phyloP scores from a whole-genome alignment of 2,888 invertebrate species.

The Caenorhabditis plicata region DNA sequence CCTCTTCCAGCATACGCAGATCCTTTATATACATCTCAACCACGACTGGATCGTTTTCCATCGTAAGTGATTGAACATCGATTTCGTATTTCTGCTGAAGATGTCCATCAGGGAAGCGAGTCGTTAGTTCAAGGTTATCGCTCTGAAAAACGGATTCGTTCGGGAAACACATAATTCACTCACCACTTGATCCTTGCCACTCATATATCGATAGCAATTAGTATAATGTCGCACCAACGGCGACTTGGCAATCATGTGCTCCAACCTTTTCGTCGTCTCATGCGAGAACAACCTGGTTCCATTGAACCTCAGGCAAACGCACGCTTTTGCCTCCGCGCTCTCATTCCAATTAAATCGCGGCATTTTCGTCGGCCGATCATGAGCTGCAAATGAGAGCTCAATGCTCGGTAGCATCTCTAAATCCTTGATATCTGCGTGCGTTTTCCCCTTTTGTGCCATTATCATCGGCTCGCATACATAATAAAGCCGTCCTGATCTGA shows the following conservation, averaged over 20 bases:
- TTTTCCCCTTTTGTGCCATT: constrained; percentile 6
- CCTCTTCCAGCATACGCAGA: constrained; percentile 19
- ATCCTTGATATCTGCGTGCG: constrained; percentile 24
- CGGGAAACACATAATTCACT: neutral
- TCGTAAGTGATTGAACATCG: constrained; percentile 10
- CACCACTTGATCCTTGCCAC: neutral
- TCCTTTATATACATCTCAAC: constrained; percentile 36
- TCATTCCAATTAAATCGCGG: constrained; percentile 12
- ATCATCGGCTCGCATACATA: constrained; percentile 28
- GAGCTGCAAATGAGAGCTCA: constrained; percentile 25
- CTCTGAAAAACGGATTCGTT: neutral
- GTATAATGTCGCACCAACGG: constrained; percentile 27
- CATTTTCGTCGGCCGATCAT: constrained; percentile 17
- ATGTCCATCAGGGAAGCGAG: constrained; percentile 18
- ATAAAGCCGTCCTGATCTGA: constrained; percentile 27
- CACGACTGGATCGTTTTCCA: constrained; percentile 31
- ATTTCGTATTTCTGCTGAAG: constrained; percentile 30
- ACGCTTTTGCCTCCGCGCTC: constrained; percentile 11
- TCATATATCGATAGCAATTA: constrained; percentile 31
- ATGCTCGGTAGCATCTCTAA: constrained; percentile 25
- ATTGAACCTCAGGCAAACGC: constrained; percentile 16
- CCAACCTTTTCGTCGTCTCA: constrained; percentile 16
- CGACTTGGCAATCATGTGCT: constrained; percentile 17
- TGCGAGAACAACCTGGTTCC: constrained; percentile 18
- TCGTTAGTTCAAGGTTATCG: constrained; percentile 5